These are phyloP conservation scores for Mus spretus DNA, from an alignment of 2,797 vertebrate genomes.

Conservation along the genomic window DNA sequence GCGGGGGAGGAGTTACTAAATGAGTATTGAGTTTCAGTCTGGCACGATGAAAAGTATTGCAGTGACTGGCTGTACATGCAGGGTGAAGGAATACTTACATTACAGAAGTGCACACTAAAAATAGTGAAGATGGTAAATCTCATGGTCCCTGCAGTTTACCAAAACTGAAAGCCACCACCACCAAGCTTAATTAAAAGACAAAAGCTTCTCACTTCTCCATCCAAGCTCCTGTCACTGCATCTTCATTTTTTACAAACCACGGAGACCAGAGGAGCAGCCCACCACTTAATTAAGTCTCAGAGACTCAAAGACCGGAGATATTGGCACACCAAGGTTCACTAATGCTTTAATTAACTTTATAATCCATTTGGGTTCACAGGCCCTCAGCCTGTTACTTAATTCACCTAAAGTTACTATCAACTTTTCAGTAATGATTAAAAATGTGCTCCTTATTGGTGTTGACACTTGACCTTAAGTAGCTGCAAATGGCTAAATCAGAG, in stretches of 20 bases:
- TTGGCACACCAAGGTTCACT: constrained; percentile 52
- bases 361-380: constrained; percentile 72
- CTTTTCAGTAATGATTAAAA: constrained; percentile 75
- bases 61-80: neutral
- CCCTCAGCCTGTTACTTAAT: constrained; percentile 66
- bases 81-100: neutral
- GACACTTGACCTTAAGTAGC: constrained; percentile 76
- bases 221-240: neutral
- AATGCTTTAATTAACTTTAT: constrained; percentile 77
- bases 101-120: neutral
- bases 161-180: neutral
- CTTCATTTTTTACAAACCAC: constrained; percentile 1
- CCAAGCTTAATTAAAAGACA: neutral
- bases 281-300: constrained; percentile 69
- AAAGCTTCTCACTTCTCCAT: constrained; percentile 21
- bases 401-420: constrained; percentile 74
- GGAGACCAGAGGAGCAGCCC: constrained; percentile 33
- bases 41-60: neutral
- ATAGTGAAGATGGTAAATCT: neutral
- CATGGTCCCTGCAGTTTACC: neutral
- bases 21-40: neutral
- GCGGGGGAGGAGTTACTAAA: neutral
- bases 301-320: constrained; percentile 53
- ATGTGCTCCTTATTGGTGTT: constrained; percentile 71
- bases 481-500: constrained; percentile 57